Base-by-base conservation (phyloP, 2,888 invertebrate genomes). In the Tipula confusa region DNA sequence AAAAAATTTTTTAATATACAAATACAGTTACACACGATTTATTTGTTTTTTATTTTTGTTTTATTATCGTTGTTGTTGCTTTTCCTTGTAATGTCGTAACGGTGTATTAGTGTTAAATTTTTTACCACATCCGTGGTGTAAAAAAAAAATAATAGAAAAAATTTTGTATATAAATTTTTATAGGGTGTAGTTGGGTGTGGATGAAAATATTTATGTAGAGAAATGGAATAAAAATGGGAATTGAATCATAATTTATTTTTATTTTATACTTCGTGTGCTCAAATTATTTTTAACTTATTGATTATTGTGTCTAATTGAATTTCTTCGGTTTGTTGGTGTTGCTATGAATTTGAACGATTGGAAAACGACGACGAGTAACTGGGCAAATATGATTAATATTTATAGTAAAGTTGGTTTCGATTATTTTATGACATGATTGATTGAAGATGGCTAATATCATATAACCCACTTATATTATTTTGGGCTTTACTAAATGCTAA, bases 61-160 rank as follows among this genome's bases (percentile, higher is more conserved):
- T 33, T 33, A 33, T 33, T 33, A 33, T 33, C 11, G 5, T 64
- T 64, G 1, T 64, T n/a, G n/a, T n/a, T n/a, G n/a, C n/a, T n/a
- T n/a, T n/a, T n/a, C n/a, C n/a, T n/a, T n/a, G 24, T 64, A 9
- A n/a, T 64, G 1, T 4, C 7, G 64, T 64, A 24, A 64, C 24
- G 18, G 64, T 64, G 64, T 64, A 64, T 64, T 43, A 15, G 64
- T 64, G 64, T 64, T 64, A 64, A 64, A 64, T 64, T 64, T 64
- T 64, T 64, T 64, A 64, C 64, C 64, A 64, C 64, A 64, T 64
- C 64, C 64, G 64, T 64, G 64, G 64, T 64, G 64, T 64, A 64
- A 64, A 64, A 64, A 33, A 33, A 64, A 64, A 48, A 18, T 64
- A 64, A 64, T 64, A 64, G 18, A 24, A 64, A 64, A 64, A 64